Percentiles rank a stretch among this genome's conserved stretches.
phyloP scores from a whole-genome alignment of 92 coral and sea anemone genomes.

The Pocillopora meandrina region DNA sequence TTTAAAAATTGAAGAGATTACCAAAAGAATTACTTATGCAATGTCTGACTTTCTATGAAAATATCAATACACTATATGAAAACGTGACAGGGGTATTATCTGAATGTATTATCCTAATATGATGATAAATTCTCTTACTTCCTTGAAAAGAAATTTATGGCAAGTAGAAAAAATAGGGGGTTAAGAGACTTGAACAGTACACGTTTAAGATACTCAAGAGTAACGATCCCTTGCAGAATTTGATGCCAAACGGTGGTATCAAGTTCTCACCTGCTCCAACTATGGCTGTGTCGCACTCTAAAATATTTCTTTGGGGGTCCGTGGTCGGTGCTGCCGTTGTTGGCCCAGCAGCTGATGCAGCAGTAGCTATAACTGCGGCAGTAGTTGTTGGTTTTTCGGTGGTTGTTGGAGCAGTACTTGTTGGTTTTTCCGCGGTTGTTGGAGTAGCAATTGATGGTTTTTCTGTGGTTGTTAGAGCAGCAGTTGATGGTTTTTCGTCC shows the following conservation, averaged over 20 bases:
- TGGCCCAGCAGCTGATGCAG: background rate
- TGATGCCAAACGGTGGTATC: too few species aligned
- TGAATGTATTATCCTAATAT: too few species aligned
- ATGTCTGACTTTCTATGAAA: background rate
- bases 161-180: too few species aligned
- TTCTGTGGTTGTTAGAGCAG: background rate
- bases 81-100: too few species aligned
- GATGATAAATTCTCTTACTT: too few species aligned
- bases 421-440: background rate
- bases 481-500: too few species aligned
- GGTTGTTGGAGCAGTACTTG: background rate
- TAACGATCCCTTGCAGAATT: background rate
- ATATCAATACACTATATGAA: too few species aligned
- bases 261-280: slow-evolving; percentile 30
- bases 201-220: too few species aligned
- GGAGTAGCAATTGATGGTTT: background rate
- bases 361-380: background rate
- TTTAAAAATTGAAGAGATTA: background rate
- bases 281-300: slow-evolving; percentile 28
- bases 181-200: background rate
- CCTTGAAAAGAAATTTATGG: too few species aligned
- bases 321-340: background rate
- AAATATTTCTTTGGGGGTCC: background rate
- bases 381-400: background rate
- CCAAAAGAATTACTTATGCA: background rate